Percentiles rank a stretch among this genome's conserved stretches.
phyloP scores from a whole-genome alignment of 2,888 invertebrate species.

The Cinara cedri region DNA sequence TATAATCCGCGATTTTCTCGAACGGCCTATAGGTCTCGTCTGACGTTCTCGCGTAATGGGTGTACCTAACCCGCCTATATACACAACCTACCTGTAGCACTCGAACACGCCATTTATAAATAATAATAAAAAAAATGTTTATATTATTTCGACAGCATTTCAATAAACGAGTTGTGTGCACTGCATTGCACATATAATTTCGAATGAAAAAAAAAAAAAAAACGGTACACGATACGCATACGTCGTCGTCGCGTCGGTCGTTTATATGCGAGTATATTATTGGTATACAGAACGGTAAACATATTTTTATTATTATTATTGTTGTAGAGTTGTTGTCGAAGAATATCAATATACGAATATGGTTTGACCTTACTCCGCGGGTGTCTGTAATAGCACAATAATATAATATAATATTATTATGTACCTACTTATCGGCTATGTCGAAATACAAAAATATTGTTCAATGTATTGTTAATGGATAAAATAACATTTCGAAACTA shows the following conservation, averaged over 20 bases:
- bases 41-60: no score
- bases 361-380: slow-evolving; percentile 23
- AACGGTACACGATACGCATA: background rate
- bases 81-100: no score
- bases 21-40: no score
- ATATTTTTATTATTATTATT: background rate
- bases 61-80: no score
- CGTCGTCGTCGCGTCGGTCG: no score
- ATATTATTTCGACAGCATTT: slow-evolving; percentile 9
- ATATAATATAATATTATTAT: no score
- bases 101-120: no score
- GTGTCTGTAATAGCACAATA: no score
- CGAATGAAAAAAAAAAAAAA: background rate
- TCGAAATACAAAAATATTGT: slow-evolving; percentile 20
- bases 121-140: background rate
- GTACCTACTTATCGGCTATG: slow-evolving; percentile 27
- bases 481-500: slow-evolving; percentile 18
- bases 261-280: no score
- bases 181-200: background rate
- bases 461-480: no score
- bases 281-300: slow-evolving; percentile 21
- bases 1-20: no score
- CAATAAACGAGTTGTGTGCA: background rate
- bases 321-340: background rate
- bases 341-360: slow-evolving; percentile 39